Conservation (phyloP, 1,140 invertebrate genomes). For the Archegozetes longisetosus region DNA sequence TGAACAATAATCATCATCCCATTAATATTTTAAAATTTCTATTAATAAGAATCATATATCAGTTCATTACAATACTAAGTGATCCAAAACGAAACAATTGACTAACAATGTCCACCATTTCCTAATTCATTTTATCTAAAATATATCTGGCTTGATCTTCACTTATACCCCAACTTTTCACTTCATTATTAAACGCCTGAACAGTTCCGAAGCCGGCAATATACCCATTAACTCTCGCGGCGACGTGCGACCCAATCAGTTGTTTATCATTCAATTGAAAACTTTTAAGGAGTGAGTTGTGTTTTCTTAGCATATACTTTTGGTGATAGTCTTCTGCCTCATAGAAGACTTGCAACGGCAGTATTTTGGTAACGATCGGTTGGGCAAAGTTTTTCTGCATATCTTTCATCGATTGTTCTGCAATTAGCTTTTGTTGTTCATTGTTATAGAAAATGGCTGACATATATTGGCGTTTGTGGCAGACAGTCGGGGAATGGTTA, state of each 20-base stretch:
- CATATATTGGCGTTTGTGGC: constrained; percentile 64
- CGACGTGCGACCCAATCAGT: constrained; percentile 59
- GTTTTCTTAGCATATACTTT: constrained; percentile 69
- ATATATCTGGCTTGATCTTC: neutral
- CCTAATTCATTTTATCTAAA: neutral
- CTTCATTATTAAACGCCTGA: constrained; percentile 4
- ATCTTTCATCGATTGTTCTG: constrained; percentile 50
- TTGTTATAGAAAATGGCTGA: constrained; percentile 81
- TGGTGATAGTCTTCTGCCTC: constrained; percentile 87
- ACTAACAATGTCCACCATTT: no score
- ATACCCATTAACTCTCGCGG: constrained; percentile 73
- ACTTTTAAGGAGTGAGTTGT: constrained; percentile 50
- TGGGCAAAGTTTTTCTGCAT: constrained; percentile 39
- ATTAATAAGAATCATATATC: no score
- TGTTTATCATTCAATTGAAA: constrained; percentile 44
- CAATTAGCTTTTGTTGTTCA: constrained; percentile 60
- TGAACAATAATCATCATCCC: no score
- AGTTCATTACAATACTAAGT: no score
- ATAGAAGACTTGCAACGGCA: constrained; percentile 54
- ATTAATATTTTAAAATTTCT: no score
- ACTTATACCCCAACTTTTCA: neutral
- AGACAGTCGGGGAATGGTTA: constrained; percentile 69
- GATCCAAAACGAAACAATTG: no score
- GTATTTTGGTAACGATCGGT: constrained; percentile 52
- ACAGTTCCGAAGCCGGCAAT: constrained; percentile 43